Evolutionary conservation across 1,140 invertebrate species (phyloP).

Genomic region (Tyrophagus putrescentiae): DNA sequence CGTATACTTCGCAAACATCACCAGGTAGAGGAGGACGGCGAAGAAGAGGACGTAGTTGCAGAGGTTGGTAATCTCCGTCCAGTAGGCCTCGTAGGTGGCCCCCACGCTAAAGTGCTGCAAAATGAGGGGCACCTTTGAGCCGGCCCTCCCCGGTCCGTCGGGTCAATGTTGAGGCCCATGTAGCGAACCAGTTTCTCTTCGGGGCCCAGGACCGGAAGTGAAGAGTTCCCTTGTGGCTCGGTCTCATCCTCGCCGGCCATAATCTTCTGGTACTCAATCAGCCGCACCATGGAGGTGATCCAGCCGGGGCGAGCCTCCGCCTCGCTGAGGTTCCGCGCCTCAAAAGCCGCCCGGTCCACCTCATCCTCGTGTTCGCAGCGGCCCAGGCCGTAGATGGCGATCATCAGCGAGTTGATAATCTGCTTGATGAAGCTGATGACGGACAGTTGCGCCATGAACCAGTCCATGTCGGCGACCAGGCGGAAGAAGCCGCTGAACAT

Average conservation of each 20-base stretch:
- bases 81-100: not conserved
- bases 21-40: not conserved
- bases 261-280: not conserved
- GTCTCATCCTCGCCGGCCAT: not conserved
- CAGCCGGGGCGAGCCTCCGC: conserved; percentile 1
- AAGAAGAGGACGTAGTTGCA: not conserved
- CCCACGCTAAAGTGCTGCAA: not conserved
- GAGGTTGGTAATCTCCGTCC: not conserved
- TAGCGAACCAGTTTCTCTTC: conserved; percentile 7
- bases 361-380: conserved; percentile 33
- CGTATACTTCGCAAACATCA: not conserved
- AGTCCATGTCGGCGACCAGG: conserved; percentile 76
- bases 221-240: no score
- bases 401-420: conserved; percentile 74
- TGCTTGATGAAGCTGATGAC: conserved; percentile 79
- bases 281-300: conserved; percentile 1
- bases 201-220: no score
- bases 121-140: not conserved
- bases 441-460: conserved; percentile 72
- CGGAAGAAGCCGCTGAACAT: conserved; percentile 81
- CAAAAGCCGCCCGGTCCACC: conserved; percentile 62
- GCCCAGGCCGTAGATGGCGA: conserved; percentile 75
- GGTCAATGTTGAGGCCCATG: not conserved
- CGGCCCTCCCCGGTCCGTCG: not conserved
- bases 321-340: not conserved